phyloP scores from a whole-genome alignment of 2,888 invertebrate species.

The Pammene aurita region DNA sequence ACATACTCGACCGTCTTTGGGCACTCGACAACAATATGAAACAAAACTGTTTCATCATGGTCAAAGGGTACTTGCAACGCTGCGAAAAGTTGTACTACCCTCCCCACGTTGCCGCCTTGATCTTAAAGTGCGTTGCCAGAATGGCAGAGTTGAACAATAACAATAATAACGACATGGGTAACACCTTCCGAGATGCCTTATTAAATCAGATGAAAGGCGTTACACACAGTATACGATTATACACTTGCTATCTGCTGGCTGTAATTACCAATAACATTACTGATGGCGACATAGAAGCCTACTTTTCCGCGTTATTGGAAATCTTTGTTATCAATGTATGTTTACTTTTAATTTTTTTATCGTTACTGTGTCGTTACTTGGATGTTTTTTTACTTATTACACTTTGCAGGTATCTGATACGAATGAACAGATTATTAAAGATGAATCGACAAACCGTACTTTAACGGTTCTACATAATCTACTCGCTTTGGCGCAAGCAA shows the following conservation, averaged over 20 bases:
- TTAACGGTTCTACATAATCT: constrained; percentile 83
- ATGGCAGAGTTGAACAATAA: constrained; percentile 58
- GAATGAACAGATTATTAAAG: constrained; percentile 72
- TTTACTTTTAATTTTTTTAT: constrained; percentile 39
- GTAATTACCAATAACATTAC: constrained; percentile 50
- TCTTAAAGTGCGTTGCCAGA: constrained; percentile 73
- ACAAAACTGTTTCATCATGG: constrained; percentile 74
- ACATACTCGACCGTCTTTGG: constrained; percentile 66
- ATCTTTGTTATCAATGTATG: constrained; percentile 71
- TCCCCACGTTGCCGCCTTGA: constrained; percentile 65
- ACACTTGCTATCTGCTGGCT: constrained; percentile 68
- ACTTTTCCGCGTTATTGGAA: constrained; percentile 55
- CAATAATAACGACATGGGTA: constrained; percentile 52
- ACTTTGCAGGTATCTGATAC: constrained; percentile 66
- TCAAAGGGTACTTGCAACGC: constrained; percentile 68
- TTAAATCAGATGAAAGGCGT: constrained; percentile 61
- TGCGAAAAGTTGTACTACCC: constrained; percentile 69
- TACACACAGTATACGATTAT: constrained; percentile 65
- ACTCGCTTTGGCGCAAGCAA: constrained; percentile 78
- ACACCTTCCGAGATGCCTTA: constrained; percentile 58
- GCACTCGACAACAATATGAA: constrained; percentile 57
- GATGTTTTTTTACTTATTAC: constrained; percentile 45
- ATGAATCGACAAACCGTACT: constrained; percentile 84
- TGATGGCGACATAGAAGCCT: constrained; percentile 55
- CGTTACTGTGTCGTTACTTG: background rate